Base-by-base conservation (phyloP, 2,888 invertebrate genomes). In the Tachystola acroxantha region DNA sequence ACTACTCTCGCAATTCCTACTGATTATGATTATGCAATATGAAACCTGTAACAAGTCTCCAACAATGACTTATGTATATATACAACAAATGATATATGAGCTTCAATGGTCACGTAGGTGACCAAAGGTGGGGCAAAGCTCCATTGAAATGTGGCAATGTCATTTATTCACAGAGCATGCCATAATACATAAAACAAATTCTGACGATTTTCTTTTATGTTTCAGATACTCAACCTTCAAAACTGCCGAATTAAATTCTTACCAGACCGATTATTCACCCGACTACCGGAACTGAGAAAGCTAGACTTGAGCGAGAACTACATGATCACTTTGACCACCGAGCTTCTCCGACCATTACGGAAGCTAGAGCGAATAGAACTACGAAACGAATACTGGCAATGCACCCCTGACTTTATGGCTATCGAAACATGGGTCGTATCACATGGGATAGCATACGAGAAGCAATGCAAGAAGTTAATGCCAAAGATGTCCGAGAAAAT, bases 221-320 rank as follows among this genome's bases (percentile, higher is more conserved):
- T 90, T 41, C 76, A 89, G 82, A 72, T 88, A 10, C 66, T 92
- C 1, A 89, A 89, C 55, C 62, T 92, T 22, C 89, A 89, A 43
- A 84, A 86, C 42, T 89, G 91, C 27, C 87, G 89, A 40, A 88
- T 92, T 32, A 88, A 88, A 49, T 74, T 86, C 9, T 49, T 92
- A 31, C 85, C 88, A 3, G 66, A 75, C 0, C 69, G 86, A 30
- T 51, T 89, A 6, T 90, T 92, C 41, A 74, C 65, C 6, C 75
- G 88, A 33, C 38, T 91, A 31, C 89, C 90, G 0, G 88, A 88
- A 44, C 59, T 92, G 12, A 76, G 75, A 33, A 79, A 85, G 34
- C 53, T 92, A 35, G 90, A 92, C 60, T 54, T 92, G 35, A 89
- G 90, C 10, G 87, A 89, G 46, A 92, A 92, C 55, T 89, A 89